Percentiles rank a stretch among this genome's conserved stretches.
Conservation (phyloP, 2,113 vertebrate species). For the Stomatorhinus ivindoensis region DNA sequence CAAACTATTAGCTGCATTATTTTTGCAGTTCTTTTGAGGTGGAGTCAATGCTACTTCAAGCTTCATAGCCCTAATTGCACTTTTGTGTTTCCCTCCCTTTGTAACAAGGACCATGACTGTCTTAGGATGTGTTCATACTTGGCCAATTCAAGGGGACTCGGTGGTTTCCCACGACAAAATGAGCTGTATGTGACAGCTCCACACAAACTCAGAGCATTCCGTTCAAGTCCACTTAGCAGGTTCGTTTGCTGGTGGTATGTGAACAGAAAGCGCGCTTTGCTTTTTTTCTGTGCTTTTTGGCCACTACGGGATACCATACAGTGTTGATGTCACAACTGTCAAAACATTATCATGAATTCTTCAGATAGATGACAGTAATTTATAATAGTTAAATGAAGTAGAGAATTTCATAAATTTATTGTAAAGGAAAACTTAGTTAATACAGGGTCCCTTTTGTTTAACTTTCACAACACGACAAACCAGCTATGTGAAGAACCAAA, state of each 20-base stretch:
- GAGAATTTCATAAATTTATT: not conserved
- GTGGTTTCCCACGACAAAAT: not conserved
- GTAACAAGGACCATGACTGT: not conserved
- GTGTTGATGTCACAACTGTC: not conserved
- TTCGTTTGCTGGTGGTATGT: not conserved
- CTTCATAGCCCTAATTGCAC: not conserved
- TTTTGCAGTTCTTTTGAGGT: not conserved
- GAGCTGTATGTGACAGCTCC: not conserved
- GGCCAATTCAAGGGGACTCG: not conserved
- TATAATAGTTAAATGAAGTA: not conserved
- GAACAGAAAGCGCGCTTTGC: not conserved
- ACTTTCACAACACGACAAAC: conserved; percentile 36
- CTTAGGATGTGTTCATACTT: not conserved
- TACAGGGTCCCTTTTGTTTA: not conserved
- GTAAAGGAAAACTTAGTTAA: not conserved
- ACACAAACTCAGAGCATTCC: not conserved
- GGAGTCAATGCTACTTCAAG: not conserved
- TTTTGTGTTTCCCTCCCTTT: not conserved
- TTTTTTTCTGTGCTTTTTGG: not conserved
- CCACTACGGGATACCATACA: not conserved
- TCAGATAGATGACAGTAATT: not conserved
- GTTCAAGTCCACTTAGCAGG: not conserved
- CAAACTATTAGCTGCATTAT: not conserved
- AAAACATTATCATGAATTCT: not conserved
- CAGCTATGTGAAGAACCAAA: conserved; percentile 59